Conservation (phyloP, 1,140 invertebrate species). For the Drosophila virilis region DNA sequence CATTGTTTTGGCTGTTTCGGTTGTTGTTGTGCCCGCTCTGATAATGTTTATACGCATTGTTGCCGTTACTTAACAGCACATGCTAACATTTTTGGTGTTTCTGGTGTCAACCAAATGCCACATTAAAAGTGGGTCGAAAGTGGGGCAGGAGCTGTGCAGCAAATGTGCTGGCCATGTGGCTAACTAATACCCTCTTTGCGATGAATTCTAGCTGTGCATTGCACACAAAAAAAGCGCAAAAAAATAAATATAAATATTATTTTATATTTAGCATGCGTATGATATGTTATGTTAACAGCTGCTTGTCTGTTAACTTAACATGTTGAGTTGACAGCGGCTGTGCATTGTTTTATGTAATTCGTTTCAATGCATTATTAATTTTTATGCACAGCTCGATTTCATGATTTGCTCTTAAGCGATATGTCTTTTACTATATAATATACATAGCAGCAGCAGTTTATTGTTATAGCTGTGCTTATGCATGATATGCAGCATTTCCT, state of each 20-base stretch:
- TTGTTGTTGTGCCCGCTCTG: constrained; percentile 9
- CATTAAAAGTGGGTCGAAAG: constrained; percentile 57
- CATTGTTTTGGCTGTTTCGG: constrained; percentile 43
- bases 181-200: constrained; percentile 12
- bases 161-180: neutral
- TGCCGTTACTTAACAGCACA: constrained; percentile 78
- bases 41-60: constrained; percentile 60
- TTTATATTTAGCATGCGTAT: neutral
- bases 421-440: neutral
- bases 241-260: no score
- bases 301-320: neutral
- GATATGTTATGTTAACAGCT: neutral
- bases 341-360: neutral
- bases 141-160: neutral
- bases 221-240: no score
- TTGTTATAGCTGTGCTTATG: no score
- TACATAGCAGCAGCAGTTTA: neutral
- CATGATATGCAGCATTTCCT: no score
- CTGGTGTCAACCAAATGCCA: constrained; percentile 8
- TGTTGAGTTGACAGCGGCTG: neutral
- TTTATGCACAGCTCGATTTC: neutral
- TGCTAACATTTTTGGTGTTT: constrained; percentile 68
- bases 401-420: neutral
- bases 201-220: no score
- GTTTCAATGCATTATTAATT: no score